These are phyloP conservation scores for Myripristis murdjan DNA, from an alignment of 2,797 vertebrate species.

Conservation along the genomic window DNA sequence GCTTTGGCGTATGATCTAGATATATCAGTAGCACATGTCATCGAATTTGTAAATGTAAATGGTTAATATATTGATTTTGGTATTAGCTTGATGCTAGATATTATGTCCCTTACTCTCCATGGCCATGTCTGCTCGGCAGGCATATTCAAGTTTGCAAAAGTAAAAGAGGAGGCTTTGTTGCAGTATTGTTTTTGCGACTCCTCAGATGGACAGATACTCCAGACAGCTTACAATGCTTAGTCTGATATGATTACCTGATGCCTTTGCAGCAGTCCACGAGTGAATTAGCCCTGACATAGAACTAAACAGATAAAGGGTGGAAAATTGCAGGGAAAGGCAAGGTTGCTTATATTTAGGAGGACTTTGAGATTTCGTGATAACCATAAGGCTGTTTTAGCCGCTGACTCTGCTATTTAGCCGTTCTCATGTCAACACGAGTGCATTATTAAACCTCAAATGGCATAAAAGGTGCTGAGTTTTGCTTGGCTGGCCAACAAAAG, in stretches of 20 bases:
- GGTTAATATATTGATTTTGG: background rate
- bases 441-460: constrained; percentile 16
- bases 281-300: constrained; percentile 5
- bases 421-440: constrained; percentile 7
- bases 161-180: constrained; percentile 1
- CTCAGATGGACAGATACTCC: background rate
- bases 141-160: background rate
- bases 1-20: background rate
- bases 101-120: background rate
- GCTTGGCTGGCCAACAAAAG: constrained; percentile 19
- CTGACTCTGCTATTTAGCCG: constrained; percentile 17
- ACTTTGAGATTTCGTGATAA: constrained; percentile 8
- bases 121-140: background rate
- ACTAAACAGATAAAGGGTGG: background rate
- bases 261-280: constrained; percentile 15
- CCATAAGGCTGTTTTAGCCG: background rate
- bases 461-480: constrained; percentile 16
- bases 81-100: constrained; percentile 8
- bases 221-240: background rate
- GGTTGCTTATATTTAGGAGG: constrained; percentile 8
- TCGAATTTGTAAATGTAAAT: background rate
- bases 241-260: background rate
- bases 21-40: background rate
- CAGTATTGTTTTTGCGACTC: background rate
- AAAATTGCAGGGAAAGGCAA: constrained; percentile 2